Conservation (phyloP, 2,797 vertebrate genomes). For the Poecile montanus region DNA sequence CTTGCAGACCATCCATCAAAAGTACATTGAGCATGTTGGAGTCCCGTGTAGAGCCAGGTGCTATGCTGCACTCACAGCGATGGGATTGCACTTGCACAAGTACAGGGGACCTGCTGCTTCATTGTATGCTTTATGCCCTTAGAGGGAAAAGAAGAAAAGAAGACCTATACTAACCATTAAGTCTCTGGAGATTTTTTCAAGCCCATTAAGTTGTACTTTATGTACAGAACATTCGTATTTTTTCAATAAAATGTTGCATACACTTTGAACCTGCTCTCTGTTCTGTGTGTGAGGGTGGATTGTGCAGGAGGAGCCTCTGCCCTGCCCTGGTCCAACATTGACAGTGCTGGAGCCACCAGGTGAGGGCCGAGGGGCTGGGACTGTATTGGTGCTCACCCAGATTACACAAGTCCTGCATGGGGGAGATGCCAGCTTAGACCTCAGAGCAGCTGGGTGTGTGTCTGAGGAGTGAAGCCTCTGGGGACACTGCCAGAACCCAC, state of each 20-base stretch:
- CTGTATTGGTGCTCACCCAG: rapidly evolving
- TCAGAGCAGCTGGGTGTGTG: not conserved
- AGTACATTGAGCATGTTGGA: constrained; percentile 47
- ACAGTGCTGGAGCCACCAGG: not conserved
- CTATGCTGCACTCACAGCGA: not conserved
- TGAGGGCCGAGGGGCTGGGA: not conserved
- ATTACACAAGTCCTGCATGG: rapidly evolving
- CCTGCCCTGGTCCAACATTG: rapidly evolving
- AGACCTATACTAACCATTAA: constrained; percentile 31
- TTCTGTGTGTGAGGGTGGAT: not conserved
- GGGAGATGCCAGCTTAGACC: not conserved
- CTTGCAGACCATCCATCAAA: constrained; percentile 33
- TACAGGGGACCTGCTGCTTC: constrained; percentile 60
- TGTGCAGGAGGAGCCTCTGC: not conserved
- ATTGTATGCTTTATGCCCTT: constrained; percentile 40
- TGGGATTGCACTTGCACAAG: constrained; percentile 47
- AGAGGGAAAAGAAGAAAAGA: constrained; percentile 34
- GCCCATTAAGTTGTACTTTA: constrained; percentile 58
- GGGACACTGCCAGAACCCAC: not conserved
- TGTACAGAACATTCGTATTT: constrained; percentile 68
- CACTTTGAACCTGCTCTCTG: constrained; percentile 15
- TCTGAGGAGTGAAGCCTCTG: not conserved
- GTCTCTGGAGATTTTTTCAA: constrained; percentile 51
- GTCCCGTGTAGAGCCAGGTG: constrained; percentile 17
- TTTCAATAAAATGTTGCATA: constrained; percentile 73